Evolutionary conservation across 2,888 invertebrate genomes (phyloP).

Genomic region (Oithona nana): DNA sequence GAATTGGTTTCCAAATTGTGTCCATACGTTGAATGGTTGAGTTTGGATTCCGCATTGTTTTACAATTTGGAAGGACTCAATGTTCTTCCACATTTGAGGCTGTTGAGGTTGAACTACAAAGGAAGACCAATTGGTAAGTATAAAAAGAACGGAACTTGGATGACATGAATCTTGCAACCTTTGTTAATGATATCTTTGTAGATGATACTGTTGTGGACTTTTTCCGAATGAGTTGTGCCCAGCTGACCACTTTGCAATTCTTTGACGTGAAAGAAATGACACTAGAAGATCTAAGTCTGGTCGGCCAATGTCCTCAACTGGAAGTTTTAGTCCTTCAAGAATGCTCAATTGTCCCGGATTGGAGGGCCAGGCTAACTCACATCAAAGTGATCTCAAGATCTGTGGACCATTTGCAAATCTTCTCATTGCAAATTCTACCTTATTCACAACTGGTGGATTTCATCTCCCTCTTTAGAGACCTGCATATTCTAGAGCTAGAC

Average conservation of each 20-base stretch:
- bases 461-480: neutral
- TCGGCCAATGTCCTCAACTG: neutral
- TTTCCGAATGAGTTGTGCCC: neutral
- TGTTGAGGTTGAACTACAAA: conserved; percentile 4
- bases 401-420: neutral
- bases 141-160: too few relatives aligned
- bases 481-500: neutral
- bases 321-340: neutral
- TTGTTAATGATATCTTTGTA: too few relatives aligned
- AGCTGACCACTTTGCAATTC: neutral
- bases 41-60: conserved; percentile 5
- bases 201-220: conserved; percentile 7
- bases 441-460: neutral
- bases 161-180: too few relatives aligned
- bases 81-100: neutral
- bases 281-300: neutral
- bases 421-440: neutral
- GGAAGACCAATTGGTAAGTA: neutral
- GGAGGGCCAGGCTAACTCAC: neutral
- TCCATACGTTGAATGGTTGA: neutral
- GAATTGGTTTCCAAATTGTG: conserved; percentile 6
- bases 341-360: conserved; percentile 3
- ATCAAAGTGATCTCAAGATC: neutral
- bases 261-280: conserved; percentile 3
- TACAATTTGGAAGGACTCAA: conserved; percentile 8